Evolutionary conservation across 2,797 vertebrate genomes (phyloP).

Genomic region (Arnoldichthys spilopterus): DNA sequence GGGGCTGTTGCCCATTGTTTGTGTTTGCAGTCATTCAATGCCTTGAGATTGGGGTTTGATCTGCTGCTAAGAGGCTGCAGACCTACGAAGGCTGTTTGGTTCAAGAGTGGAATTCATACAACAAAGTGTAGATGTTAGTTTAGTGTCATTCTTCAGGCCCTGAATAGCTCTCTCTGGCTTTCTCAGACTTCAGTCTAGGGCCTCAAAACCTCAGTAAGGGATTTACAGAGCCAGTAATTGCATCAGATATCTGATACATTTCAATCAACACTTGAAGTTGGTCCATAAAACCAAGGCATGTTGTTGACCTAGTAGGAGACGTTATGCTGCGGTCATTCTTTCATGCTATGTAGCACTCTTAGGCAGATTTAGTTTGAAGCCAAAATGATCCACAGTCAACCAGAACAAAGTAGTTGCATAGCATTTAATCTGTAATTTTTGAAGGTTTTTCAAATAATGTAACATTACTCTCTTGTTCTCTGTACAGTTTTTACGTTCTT

Average conservation of each 20-base stretch:
- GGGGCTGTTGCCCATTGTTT: conserved; percentile 54
- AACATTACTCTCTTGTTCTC: too few species aligned
- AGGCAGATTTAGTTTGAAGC: background rate
- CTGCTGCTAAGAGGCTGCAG: background rate
- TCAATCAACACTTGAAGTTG: background rate
- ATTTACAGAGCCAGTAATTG: background rate
- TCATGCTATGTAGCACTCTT: background rate
- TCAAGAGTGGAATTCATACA: conserved; percentile 2
- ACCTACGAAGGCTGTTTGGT: background rate
- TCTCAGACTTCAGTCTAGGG: background rate
- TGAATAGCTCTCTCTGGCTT: background rate
- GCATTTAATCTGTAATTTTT: too few species aligned
- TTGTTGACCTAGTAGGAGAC: background rate
- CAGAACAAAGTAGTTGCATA: background rate
- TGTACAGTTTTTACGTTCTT: too few species aligned
- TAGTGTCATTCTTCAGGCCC: background rate
- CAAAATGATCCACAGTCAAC: background rate
- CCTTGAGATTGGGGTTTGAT: background rate
- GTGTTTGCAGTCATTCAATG: conserved; percentile 45
- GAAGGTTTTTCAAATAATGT: too few species aligned
- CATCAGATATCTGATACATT: background rate
- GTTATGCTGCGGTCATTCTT: background rate
- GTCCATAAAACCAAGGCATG: background rate
- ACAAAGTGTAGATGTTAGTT: conserved; percentile 5
- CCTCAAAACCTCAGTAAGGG: background rate